Evolutionary conservation across 2,113 vertebrate species (phyloP).

Genomic region (Rhagologus leucostigma): DNA sequence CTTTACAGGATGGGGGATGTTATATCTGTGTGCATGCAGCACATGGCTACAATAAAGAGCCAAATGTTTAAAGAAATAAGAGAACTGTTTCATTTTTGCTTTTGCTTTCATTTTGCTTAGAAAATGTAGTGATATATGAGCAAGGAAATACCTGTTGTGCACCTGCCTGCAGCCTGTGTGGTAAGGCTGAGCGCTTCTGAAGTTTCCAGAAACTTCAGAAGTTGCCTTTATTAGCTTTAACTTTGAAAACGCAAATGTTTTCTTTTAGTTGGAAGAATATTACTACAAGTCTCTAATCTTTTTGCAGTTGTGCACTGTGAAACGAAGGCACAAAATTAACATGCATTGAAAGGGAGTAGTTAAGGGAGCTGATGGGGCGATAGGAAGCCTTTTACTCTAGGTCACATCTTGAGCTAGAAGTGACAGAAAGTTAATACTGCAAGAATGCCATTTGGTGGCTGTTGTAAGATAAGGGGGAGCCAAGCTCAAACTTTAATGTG

Average conservation of each 20-base stretch:
- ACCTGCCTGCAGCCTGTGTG: neutral
- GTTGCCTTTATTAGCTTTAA: neutral
- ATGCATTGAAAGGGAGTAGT: neutral
- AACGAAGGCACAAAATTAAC: neutral
- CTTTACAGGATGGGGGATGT: neutral
- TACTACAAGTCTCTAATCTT: neutral
- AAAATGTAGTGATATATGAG: neutral
- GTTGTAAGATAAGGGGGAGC: conserved; percentile 7
- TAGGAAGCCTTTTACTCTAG: conserved; percentile 2
- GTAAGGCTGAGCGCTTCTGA: neutral
- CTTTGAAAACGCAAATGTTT: neutral
- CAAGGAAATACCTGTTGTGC: neutral
- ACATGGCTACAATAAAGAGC: neutral
- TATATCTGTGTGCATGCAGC: neutral
- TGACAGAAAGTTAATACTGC: conserved; percentile 52
- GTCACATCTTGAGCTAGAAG: conserved; percentile 18
- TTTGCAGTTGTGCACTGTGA: neutral
- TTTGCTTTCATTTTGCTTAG: neutral
- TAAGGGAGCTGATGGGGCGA: neutral
- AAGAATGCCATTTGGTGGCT: conserved; percentile 37
- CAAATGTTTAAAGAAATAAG: neutral
- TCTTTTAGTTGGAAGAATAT: neutral
- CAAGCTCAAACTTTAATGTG: neutral
- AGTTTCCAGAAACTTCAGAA: neutral
- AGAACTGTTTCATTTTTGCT: neutral